These are phyloP conservation scores for Mesochorus sp. DNA, from an alignment of 2,888 invertebrate genomes.

Conservation along the genomic window DNA sequence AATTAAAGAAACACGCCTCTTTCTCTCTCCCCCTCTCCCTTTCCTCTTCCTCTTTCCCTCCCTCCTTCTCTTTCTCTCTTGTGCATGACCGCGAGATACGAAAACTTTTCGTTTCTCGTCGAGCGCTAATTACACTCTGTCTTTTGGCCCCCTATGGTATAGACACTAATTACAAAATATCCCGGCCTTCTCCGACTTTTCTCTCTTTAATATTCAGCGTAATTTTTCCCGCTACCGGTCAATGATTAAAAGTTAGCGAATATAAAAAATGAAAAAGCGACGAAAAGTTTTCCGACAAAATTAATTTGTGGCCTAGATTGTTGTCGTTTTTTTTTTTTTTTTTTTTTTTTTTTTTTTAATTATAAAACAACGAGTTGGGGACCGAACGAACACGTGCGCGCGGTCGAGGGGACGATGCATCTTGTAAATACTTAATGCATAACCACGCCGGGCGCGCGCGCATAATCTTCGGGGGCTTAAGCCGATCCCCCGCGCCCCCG, in stretches of 20 bases:
- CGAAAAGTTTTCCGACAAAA: not conserved
- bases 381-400: too few species aligned
- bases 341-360: too few species aligned
- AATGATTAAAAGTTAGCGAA: conserved; percentile 33
- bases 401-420: conserved; percentile 10
- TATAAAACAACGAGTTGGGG: too few species aligned
- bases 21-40: not conserved
- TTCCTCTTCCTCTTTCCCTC: not conserved
- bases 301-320: too few species aligned
- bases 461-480: conserved; percentile 42
- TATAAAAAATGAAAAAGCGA: not conserved
- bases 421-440: conserved; percentile 59
- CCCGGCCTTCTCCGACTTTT: not conserved
- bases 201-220: not conserved
- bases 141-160: conserved; percentile 27
- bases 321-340: too few species aligned
- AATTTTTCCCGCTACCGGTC: not conserved
- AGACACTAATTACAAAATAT: conserved; percentile 59
- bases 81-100: conserved; percentile 11
- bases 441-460: conserved; percentile 52
- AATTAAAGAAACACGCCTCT: conserved; percentile 74
- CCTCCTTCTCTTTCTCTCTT: not conserved
- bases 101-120: conserved; percentile 51
- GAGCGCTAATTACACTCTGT: conserved; percentile 53
- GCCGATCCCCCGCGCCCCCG: conserved; percentile 56